Evolutionary conservation across 2,888 invertebrate species (phyloP).

Genomic region (Dendrolimus pini): DNA sequence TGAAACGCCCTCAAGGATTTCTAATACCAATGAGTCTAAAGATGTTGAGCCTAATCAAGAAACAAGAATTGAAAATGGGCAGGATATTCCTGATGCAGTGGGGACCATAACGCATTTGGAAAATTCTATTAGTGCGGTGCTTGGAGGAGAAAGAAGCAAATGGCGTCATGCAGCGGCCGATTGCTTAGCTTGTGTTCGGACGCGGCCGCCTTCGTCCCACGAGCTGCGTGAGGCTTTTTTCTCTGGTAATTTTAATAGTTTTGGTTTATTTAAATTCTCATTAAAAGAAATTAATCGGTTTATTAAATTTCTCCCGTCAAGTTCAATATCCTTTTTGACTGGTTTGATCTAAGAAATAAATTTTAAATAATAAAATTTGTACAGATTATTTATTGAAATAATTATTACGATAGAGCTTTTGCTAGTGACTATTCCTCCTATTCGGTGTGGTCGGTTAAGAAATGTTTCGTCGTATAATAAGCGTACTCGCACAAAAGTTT

Average conservation of each 20-base stretch:
- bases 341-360: neutral
- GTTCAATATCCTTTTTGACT: too few species aligned
- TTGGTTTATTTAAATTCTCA: neutral
- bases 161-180: slow-evolving; percentile 52
- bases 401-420: too few species aligned
- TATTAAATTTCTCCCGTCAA: neutral
- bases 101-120: neutral
- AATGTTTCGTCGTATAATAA: too few species aligned
- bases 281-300: neutral
- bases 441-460: too few species aligned
- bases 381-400: too few species aligned
- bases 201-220: slow-evolving; percentile 57
- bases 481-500: too few species aligned
- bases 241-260: slow-evolving; percentile 34
- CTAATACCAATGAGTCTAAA: neutral
- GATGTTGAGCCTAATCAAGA: neutral
- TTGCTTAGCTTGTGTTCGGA: slow-evolving; percentile 58
- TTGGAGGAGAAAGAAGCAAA: slow-evolving; percentile 9
- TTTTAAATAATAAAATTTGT: neutral
- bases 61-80: neutral
- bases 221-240: slow-evolving; percentile 69
- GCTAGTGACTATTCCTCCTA: too few species aligned
- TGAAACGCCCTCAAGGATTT: neutral
- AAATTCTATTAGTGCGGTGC: slow-evolving; percentile 1
- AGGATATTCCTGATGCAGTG: neutral